phyloP scores from a whole-genome alignment of 2,113 vertebrate genomes.

The Strigops habroptila region DNA sequence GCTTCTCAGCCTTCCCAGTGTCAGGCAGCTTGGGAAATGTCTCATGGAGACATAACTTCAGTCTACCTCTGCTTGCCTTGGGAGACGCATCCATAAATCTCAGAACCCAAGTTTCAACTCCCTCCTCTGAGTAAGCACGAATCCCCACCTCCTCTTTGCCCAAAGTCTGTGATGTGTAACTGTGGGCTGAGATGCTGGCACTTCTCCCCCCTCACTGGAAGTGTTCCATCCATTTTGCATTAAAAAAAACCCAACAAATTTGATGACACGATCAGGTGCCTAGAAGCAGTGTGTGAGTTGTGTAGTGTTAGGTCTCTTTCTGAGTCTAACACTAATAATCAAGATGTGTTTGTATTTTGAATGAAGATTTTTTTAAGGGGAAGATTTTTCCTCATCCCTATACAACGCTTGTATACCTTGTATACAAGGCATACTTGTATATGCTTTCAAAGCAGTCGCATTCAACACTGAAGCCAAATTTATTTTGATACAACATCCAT shows the following conservation, averaged over 20 bases:
- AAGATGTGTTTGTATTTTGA: background rate
- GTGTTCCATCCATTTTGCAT: background rate
- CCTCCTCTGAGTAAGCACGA: background rate
- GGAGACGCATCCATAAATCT: background rate
- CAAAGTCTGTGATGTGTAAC: background rate
- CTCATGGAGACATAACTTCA: background rate
- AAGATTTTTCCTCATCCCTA: background rate
- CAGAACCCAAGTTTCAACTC: background rate
- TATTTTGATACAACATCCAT: background rate
- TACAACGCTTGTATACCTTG: rapidly evolving
- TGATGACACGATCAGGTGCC: background rate
- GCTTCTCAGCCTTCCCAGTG: background rate
- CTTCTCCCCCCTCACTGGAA: background rate
- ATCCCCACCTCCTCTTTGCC: background rate
- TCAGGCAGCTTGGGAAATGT: rapidly evolving
- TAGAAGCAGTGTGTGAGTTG: background rate
- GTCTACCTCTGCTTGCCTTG: background rate
- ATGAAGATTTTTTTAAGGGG: background rate
- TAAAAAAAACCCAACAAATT: background rate
- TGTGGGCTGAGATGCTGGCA: background rate
- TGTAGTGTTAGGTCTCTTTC: background rate
- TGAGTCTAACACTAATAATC: background rate
- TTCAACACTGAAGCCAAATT: background rate
- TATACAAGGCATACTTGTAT: background rate
- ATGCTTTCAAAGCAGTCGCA: background rate